Evolutionary conservation across 2,888 invertebrate species (phyloP).

Genomic region (Automeris io): DNA sequence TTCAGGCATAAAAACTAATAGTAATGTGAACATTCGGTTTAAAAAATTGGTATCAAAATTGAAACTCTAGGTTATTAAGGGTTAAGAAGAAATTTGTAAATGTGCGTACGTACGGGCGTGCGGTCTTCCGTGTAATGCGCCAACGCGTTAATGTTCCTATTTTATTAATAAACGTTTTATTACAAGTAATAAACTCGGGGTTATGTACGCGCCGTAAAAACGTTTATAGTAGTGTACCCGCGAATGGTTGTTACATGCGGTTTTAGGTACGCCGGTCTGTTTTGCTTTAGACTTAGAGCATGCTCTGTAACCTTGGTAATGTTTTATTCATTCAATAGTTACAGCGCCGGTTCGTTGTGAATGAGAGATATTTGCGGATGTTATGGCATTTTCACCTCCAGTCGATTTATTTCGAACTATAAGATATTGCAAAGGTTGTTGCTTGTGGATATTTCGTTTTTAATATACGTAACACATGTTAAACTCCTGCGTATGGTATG

Average conservation of each 20-base stretch:
- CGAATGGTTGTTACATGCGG: not conserved
- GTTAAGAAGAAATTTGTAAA: too few relatives aligned
- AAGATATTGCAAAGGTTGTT: not conserved
- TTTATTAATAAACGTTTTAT: conserved; percentile 10
- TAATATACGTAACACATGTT: too few relatives aligned
- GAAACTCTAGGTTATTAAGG: too few relatives aligned
- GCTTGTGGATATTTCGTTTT: not conserved
- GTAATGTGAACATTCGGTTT: too few relatives aligned
- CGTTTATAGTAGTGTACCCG: conserved; percentile 1
- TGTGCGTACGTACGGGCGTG: not conserved
- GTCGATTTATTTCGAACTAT: not conserved
- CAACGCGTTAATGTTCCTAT: conserved; percentile 5
- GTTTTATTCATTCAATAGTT: conserved; percentile 2
- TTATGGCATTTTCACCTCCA: not conserved
- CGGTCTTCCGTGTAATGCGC: not conserved
- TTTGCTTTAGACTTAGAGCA: not conserved
- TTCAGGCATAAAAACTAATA: too few relatives aligned
- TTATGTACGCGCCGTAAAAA: not conserved
- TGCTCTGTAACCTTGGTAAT: not conserved
- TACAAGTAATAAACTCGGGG: conserved; percentile 2
- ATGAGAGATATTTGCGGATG: not conserved
- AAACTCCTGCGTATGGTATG: too few relatives aligned
- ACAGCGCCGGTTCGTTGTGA: not conserved
- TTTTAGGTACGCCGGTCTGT: not conserved
- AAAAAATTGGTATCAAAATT: too few relatives aligned